Conservation (phyloP, 2,888 invertebrate species). For the Tryphoninae sp. region DNA sequence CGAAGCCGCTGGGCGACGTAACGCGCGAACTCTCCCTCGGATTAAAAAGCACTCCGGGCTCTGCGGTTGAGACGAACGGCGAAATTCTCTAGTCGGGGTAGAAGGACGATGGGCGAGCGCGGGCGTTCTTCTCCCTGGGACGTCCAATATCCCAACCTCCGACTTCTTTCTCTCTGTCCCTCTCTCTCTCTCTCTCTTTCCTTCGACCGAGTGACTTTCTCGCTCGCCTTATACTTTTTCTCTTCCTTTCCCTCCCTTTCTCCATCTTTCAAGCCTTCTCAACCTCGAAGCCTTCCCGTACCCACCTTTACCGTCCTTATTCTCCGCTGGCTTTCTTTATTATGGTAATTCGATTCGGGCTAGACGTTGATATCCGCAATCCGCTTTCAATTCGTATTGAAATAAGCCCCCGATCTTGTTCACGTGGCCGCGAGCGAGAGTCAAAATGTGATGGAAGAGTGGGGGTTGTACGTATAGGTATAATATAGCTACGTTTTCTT, state of each 20-base stretch:
- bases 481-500: slow-evolving; percentile 53
- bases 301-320: slow-evolving; percentile 2
- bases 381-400: slow-evolving; percentile 76
- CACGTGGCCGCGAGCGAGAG: slow-evolving; percentile 51
- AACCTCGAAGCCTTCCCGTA: slow-evolving; percentile 19
- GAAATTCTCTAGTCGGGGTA: not conserved
- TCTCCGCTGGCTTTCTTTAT: slow-evolving; percentile 70
- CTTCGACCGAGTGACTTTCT: slow-evolving; percentile 57
- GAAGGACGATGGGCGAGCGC: slow-evolving; percentile 21
- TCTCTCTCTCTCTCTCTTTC: slow-evolving; percentile 26
- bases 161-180: not conserved
- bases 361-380: slow-evolving; percentile 75
- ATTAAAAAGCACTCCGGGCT: slow-evolving; percentile 61
- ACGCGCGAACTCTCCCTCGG: slow-evolving; percentile 47
- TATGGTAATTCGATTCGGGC: slow-evolving; percentile 77
- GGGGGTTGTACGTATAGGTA: slow-evolving; percentile 64
- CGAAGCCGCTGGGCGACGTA: slow-evolving; percentile 50
- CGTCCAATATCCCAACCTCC: slow-evolving; percentile 55
- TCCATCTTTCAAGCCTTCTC: slow-evolving; percentile 25
- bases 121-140: slow-evolving; percentile 40
- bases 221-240: slow-evolving; percentile 25
- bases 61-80: slow-evolving; percentile 31
- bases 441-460: slow-evolving; percentile 24
- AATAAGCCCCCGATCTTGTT: slow-evolving; percentile 70
- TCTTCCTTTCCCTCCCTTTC: slow-evolving; percentile 14